phyloP scores from a whole-genome alignment of 2,888 invertebrate genomes.

The Noctua janthina region DNA sequence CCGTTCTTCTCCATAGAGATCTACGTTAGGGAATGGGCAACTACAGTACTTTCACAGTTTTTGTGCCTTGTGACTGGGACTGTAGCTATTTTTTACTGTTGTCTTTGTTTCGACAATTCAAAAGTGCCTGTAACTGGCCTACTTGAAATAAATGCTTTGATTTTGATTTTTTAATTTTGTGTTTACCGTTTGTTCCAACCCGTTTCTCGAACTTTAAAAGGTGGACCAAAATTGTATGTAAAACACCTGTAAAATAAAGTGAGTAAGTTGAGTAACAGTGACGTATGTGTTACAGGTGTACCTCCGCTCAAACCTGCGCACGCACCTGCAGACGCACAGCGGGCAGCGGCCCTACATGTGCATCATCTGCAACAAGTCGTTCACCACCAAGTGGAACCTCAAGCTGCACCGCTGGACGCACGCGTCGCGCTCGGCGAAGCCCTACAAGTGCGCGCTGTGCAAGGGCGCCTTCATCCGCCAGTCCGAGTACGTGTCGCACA shows the following conservation, averaged over 20 bases:
- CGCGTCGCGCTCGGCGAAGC: slow-evolving; percentile 95
- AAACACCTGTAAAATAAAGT: background rate
- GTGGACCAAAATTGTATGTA: background rate
- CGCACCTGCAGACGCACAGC: slow-evolving; percentile 95
- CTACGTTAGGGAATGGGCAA: too few species aligned
- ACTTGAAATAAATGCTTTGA: too few species aligned
- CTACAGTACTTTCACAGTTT: too few species aligned
- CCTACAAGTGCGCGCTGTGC: slow-evolving; percentile 95
- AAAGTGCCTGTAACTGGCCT: too few species aligned
- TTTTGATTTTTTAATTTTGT: background rate
- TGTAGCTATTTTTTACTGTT: too few species aligned
- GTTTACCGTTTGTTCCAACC: background rate
- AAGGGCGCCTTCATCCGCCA: slow-evolving; percentile 96
- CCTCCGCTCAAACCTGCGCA: slow-evolving; percentile 94
- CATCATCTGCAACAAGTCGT: slow-evolving; percentile 95
- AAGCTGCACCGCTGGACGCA: slow-evolving; percentile 97
- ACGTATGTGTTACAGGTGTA: slow-evolving; percentile 89
- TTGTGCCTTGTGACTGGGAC: too few species aligned
- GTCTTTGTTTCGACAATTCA: too few species aligned
- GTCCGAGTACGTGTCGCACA: slow-evolving; percentile 95
- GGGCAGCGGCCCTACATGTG: slow-evolving; percentile 95
- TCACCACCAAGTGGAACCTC: slow-evolving; percentile 97
- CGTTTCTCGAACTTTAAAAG: background rate
- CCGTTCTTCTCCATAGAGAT: too few species aligned
- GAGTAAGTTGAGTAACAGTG: background rate